These are phyloP conservation scores for Catagonus wagneri DNA, from an alignment of 2,113 vertebrate species.

Conservation along the genomic window DNA sequence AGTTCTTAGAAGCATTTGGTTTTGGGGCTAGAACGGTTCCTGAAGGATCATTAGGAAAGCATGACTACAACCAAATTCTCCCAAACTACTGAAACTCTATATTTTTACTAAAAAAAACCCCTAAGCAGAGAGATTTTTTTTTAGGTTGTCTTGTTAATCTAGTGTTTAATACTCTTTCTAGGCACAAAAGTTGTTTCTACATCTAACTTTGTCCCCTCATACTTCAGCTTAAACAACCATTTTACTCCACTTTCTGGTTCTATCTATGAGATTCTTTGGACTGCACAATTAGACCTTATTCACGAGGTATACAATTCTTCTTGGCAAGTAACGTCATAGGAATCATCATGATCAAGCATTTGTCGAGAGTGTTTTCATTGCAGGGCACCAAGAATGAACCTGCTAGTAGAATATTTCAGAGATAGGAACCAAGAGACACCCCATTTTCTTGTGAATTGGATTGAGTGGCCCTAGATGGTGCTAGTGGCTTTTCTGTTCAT, in stretches of 20 bases:
- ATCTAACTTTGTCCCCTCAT: slow-evolving; percentile 26
- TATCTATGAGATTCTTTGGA: neutral
- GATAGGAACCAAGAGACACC: neutral
- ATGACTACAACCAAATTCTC: neutral
- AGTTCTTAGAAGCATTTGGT: slow-evolving; percentile 37
- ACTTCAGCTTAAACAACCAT: slow-evolving; percentile 2
- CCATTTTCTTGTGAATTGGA: slow-evolving; percentile 25
- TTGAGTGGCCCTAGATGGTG: neutral
- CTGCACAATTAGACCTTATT: neutral
- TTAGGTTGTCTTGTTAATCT: neutral
- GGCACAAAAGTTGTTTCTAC: slow-evolving; percentile 23
- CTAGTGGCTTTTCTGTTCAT: neutral
- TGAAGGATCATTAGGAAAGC: slow-evolving; percentile 38
- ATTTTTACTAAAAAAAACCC: slow-evolving; percentile 28
- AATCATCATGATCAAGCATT: neutral
- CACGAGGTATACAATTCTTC: slow-evolving; percentile 20
- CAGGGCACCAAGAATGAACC: neutral
- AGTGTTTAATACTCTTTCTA: neutral
- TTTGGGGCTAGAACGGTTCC: neutral
- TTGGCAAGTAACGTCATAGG: neutral
- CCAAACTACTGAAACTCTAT: neutral
- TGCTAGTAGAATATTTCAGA: neutral
- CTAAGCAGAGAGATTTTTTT: slow-evolving; percentile 26
- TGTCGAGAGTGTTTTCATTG: slow-evolving; percentile 27
- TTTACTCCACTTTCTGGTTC: slow-evolving; percentile 26